Conservation (phyloP, 2,797 vertebrate species). For the Coccyzus lansbergi region DNA sequence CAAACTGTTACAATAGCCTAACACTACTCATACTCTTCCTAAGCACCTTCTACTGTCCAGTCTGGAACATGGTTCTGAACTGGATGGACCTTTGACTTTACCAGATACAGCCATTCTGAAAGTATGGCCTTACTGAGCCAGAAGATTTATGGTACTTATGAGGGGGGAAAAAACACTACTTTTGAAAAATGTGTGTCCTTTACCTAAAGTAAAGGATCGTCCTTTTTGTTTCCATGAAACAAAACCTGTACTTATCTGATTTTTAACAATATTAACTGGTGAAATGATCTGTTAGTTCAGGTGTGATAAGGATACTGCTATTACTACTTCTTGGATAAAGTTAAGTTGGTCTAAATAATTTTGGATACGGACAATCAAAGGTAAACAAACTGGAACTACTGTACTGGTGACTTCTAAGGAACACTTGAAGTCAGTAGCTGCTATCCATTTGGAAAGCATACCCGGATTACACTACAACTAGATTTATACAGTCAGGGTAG, state of each 20-base stretch:
- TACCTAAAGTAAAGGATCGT: conserved; percentile 53
- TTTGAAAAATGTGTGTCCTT: conserved; percentile 32
- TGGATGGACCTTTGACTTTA: background rate
- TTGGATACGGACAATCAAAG: background rate
- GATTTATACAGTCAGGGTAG: background rate
- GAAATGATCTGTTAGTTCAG: conserved; percentile 39
- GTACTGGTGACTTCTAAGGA: background rate
- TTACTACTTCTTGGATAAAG: conserved; percentile 24
- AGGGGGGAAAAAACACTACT: conserved; percentile 30
- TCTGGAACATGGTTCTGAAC: background rate
- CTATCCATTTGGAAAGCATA: background rate
- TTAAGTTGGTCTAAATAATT: background rate
- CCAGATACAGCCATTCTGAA: background rate
- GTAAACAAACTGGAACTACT: background rate
- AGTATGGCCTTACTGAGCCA: background rate
- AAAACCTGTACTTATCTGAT: conserved; percentile 6
- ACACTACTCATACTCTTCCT: background rate
- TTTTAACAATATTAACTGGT: conserved; percentile 44
- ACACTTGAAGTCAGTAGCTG: background rate
- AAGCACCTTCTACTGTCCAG: background rate
- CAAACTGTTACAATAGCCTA: background rate
- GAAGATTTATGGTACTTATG: background rate
- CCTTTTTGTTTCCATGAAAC: conserved; percentile 88
- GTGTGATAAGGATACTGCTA: conserved; percentile 28
- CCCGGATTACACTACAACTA: background rate